Evolutionary conservation across 2,797 vertebrate genomes (phyloP).

Genomic region (Micropoecilia bifurca): DNA sequence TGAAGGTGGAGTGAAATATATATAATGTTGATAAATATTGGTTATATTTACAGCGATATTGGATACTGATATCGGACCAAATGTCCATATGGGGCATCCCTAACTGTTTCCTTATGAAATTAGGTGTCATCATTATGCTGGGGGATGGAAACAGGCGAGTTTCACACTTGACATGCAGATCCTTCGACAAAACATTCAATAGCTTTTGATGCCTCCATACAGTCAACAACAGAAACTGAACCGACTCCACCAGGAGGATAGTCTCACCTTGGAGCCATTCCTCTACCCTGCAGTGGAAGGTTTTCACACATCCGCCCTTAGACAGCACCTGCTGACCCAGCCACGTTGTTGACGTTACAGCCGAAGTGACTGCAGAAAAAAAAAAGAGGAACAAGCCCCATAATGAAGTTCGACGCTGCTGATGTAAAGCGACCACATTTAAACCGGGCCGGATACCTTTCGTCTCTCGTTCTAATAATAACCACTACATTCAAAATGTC

Average conservation of each 20-base stretch:
- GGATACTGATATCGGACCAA: too few relatives aligned
- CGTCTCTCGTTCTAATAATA: conserved; percentile 77
- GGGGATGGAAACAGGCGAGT: not conserved
- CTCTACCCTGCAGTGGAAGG: not conserved
- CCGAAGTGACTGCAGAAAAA: conserved; percentile 59
- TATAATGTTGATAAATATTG: too few relatives aligned
- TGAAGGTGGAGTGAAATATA: too few relatives aligned
- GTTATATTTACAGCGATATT: too few relatives aligned
- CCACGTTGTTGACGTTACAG: conserved; percentile 24
- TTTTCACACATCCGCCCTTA: conserved; percentile 24
- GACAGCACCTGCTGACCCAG: conserved; percentile 13
- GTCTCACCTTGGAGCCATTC: not conserved
- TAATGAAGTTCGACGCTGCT: conserved; percentile 73
- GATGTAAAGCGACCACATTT: conserved; percentile 58
- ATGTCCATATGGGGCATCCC: too few relatives aligned
- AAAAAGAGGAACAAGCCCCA: conserved; percentile 60
- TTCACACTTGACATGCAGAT: not conserved
- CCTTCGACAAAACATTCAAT: not conserved
- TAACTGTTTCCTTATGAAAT: not conserved
- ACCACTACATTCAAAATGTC: conserved; percentile 64
- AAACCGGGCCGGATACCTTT: conserved; percentile 64
- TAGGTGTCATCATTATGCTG: not conserved
- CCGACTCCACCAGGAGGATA: not conserved
- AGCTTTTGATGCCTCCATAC: not conserved
- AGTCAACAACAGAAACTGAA: not conserved